Conservation (phyloP, 2,888 invertebrate genomes). For the Phalera bucephala region DNA sequence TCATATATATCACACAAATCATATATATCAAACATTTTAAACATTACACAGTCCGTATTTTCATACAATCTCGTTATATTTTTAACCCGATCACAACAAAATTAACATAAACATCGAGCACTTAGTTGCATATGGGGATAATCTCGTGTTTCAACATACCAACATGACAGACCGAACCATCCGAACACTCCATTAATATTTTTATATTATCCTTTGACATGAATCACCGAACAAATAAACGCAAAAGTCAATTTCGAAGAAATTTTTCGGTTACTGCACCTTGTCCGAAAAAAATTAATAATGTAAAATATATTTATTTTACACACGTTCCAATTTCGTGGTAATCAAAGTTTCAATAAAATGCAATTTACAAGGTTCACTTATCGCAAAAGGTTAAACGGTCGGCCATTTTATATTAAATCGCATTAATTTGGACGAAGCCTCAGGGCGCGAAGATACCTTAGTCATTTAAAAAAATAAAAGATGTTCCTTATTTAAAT, state of each 20-base stretch:
- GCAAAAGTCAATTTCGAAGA: slow-evolving; percentile 30
- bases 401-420: slow-evolving; percentile 19
- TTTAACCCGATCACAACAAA: slow-evolving; percentile 17
- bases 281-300: slow-evolving; percentile 9
- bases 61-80: slow-evolving; percentile 3
- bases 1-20: too few relatives aligned
- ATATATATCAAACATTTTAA: too few relatives aligned
- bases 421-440: slow-evolving; percentile 21
- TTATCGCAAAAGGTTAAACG: slow-evolving; percentile 23
- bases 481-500: too few relatives aligned
- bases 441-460: slow-evolving; percentile 16
- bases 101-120: slow-evolving; percentile 39
- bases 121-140: slow-evolving; percentile 38
- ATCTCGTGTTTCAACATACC: slow-evolving; percentile 30
- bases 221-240: slow-evolving; percentile 28
- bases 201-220: slow-evolving; percentile 37
- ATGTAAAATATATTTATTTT: slow-evolving; percentile 20
- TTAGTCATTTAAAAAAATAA: too few relatives aligned
- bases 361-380: slow-evolving; percentile 15
- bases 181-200: slow-evolving; percentile 26
- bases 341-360: slow-evolving; percentile 32
- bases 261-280: slow-evolving; percentile 20
- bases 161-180: slow-evolving; percentile 29
- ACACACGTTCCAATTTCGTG: slow-evolving; percentile 25
- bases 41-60: too few relatives aligned